Evolutionary conservation across 2,888 invertebrate genomes (phyloP), one percentile per base, ranked within the genome.

Genomic region (Conomelus anceps): DNA sequence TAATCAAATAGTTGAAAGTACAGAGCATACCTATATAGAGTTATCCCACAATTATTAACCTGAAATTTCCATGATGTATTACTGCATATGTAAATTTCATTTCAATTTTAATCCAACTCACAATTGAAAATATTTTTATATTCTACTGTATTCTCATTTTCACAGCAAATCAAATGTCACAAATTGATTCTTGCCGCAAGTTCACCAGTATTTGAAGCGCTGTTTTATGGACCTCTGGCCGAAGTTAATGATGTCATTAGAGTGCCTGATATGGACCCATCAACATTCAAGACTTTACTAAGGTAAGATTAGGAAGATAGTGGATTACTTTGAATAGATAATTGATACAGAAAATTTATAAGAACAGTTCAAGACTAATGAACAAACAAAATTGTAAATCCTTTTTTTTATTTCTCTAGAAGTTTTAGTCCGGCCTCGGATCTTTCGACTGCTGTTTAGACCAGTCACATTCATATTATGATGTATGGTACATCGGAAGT

Each of bases 141-240:
- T 20, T 22, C 63, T 9, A 22, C 87, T 85, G 34, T 88, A 3
- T 23, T 89, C 23, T 85, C 34, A 29, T 86, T 90, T 86, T 91
- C 86, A 63, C 90, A 91, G 91, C 88, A 90, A 20, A 90, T 91
- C 22, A 89, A 90, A 86, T 91, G 95, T 86, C 96, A 96, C 92
- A 95, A 95, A 93, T 93, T 96, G 89, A 94, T 96, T 91, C 92
- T 96, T 91, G 95, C 95, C n/a, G 94, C 95, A 90, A 94, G 94
- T 91, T 96, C 96, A 92, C 96, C 96, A 9, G 96, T 96, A 41
- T 96, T 96, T 93, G 95, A 96, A 93, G 95, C 95, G 24, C 95
- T 96, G 95, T 94, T 96, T 91, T 96, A 94, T 93, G 96, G 96
- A 0, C 94, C 95, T 20, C 92, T 96, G 91, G 94, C 88, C 89